A percentile compares a stretch with the other conserved stretches of the same genome.
Conservation (phyloP, 2,888 invertebrate species). For the Eupithecia tripunctaria region DNA sequence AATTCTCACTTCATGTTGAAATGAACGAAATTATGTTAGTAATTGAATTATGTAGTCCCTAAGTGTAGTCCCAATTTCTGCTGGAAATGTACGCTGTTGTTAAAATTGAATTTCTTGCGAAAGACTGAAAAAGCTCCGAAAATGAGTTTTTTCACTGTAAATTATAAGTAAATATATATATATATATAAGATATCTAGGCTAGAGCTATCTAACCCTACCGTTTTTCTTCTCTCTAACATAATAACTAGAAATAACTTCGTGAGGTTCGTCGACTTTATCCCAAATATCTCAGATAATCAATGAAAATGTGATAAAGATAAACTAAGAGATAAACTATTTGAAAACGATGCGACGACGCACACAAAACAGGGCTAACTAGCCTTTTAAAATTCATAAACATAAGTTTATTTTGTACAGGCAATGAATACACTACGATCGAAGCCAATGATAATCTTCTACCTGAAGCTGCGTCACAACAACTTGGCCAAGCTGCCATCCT, state of each 20-base stretch:
- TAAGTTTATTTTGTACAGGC: conserved; percentile 77
- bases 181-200: not conserved
- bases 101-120: not conserved
- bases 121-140: not conserved
- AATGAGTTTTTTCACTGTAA: not conserved
- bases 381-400: not conserved
- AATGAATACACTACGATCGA: conserved; percentile 92
- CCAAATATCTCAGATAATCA: no score
- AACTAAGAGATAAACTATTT: no score
- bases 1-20: not conserved
- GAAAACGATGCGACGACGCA: no score
- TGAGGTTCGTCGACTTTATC: no score
- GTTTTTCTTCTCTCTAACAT: no score
- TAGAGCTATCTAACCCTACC: not conserved
- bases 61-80: not conserved
- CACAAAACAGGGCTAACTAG: no score
- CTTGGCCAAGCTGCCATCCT: conserved; percentile 92
- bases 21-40: not conserved
- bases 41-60: not conserved
- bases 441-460: conserved; percentile 93
- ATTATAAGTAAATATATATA: no score
- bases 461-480: conserved; percentile 94
- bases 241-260: no score
- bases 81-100: not conserved
- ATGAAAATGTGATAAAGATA: no score